Base-by-base conservation (phyloP, 2,888 invertebrate species). In the Zygaena filipendulae region DNA sequence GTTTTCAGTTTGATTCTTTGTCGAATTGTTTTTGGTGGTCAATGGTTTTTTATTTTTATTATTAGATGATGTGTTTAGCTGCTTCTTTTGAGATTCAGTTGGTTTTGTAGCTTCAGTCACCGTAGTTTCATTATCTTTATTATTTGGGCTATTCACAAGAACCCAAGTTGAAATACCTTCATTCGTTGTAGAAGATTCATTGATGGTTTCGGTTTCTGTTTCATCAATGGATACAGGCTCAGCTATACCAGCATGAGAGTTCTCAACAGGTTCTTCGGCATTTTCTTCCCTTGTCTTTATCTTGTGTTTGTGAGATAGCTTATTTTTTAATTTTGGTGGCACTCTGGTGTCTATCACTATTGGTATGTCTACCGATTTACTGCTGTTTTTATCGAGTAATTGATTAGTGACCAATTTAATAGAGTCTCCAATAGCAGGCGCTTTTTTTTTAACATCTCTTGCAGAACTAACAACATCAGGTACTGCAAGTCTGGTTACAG, bases 121-220 rank as follows among this genome's bases (percentile, higher is more conserved):
- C 18, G 49, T 45, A 13, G 58, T 45, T 4, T 43, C 36, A 29
- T 56, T 68, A 25, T 63, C 62, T 40, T 55, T 66, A 2, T 55
- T 59, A 2, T 59, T 41, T 1, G 81, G 68, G 36, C 64, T 75
- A 38, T 87, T 89, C 10, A 91, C 56, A 10, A 90, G 69, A 35
- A 90, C 86, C 91, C 90, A 91, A 1, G 91, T 90, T 1, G 90
- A 90, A 35, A 90, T 79, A 1, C 88, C 88, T 50, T 84, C 85
- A 29, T 82, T 82, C 12, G 82, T 82, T 25, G 80, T 89, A 31
- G 79, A 85, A 30, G 72, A 68, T 46, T 80, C 59, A 25, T 42
- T 49, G 10, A 38, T 23, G 3, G 29, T 77, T 46, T 84, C 84
- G 6, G 75, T 62, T 49, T 85, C 84, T 1, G 84, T 47, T 35